These are phyloP conservation scores for Perca schrenkii DNA, from an alignment of 2,113 vertebrate species.

Conservation along the genomic window DNA sequence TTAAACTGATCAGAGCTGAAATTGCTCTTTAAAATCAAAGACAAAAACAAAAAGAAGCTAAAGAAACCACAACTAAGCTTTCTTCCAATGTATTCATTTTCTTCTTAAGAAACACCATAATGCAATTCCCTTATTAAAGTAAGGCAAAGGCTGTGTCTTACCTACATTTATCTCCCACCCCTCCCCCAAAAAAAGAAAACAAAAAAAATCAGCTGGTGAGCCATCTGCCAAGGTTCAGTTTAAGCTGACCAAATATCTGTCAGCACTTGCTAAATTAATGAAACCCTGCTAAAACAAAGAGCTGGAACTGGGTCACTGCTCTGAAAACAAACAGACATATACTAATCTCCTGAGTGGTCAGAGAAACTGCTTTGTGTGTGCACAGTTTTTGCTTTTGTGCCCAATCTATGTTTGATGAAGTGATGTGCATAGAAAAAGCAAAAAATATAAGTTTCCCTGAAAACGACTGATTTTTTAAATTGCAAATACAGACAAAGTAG, in stretches of 20 bases:
- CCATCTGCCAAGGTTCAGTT: constrained; percentile 57
- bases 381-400: not conserved
- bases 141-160: not conserved
- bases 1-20: not conserved
- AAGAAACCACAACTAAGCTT: not conserved
- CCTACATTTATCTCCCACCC: not conserved
- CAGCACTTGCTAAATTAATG: constrained; percentile 63
- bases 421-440: not conserved
- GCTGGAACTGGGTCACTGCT: constrained; percentile 58
- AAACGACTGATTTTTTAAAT: constrained; percentile 4
- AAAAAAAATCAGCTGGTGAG: constrained; percentile 24
- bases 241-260: constrained; percentile 54
- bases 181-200: not conserved
- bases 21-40: not conserved
- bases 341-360: constrained; percentile 41
- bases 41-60: not conserved
- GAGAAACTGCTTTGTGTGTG: not conserved
- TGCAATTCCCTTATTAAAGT: not conserved
- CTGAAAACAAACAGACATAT: constrained; percentile 40
- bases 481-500: constrained; percentile 10
- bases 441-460: not conserved
- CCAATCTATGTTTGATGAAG: not conserved
- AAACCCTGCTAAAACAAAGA: constrained; percentile 57
- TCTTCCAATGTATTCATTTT: not conserved
- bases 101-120: not conserved